phyloP scores from a whole-genome alignment of 2,888 invertebrate genomes.

The Ormyrus rosae region DNA sequence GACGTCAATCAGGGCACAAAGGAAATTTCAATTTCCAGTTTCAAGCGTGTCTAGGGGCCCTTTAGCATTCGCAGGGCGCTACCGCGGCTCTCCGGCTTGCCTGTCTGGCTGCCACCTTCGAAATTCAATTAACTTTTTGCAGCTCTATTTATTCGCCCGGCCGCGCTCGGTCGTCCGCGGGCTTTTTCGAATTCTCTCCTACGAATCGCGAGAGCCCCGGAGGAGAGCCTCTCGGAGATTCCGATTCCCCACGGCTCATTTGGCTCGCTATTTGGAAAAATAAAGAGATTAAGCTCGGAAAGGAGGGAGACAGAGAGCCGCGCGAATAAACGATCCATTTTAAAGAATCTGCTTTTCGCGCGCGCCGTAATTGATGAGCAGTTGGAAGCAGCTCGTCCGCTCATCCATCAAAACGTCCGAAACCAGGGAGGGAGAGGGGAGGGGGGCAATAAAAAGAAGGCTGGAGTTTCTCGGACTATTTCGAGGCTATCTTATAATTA shows the following conservation, averaged over 20 bases:
- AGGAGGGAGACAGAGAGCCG: too few species aligned
- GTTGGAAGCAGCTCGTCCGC: neutral
- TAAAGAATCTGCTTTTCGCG: constrained; percentile 35
- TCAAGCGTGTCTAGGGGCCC: neutral
- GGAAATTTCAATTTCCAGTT: neutral
- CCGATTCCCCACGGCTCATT: too few species aligned
- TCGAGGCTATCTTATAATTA: constrained; percentile 38
- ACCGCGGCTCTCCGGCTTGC: too few species aligned
- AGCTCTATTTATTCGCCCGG: too few species aligned
- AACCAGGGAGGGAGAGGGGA: too few species aligned
- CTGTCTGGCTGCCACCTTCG: too few species aligned
- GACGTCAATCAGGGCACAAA: constrained; percentile 34
- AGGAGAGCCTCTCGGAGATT: neutral
- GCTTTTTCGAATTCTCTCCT: neutral
- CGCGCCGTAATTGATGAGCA: constrained; percentile 44
- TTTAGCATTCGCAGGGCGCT: too few species aligned
- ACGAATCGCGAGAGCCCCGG: neutral
- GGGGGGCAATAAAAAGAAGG: constrained; percentile 38
- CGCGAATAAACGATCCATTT: constrained; percentile 49
- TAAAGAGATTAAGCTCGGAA: too few species aligned
- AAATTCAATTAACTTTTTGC: too few species aligned
- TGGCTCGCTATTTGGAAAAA: too few species aligned
- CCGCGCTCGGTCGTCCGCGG: neutral
- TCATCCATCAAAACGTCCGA: constrained; percentile 49
- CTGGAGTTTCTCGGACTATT: constrained; percentile 21